Percentiles rank a stretch among this genome's conserved stretches.
Evolutionary conservation across 2,888 invertebrate genomes (phyloP).

Genomic region (Troides oblongomaculatus): DNA sequence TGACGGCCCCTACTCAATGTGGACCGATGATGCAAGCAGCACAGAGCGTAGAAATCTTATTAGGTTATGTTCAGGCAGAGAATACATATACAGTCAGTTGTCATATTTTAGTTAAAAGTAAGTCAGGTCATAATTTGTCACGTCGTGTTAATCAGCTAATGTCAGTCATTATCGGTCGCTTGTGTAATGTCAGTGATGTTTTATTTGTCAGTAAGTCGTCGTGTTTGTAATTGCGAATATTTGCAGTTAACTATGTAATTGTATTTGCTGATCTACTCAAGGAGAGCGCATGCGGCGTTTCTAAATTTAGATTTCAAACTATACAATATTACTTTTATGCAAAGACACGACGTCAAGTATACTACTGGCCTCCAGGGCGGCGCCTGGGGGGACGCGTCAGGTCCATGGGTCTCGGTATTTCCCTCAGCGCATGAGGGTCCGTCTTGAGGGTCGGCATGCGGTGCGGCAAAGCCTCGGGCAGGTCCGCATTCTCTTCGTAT

Average conservation of each 20-base stretch:
- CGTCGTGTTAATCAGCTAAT: background rate
- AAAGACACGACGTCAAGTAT: background rate
- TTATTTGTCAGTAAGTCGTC: too few relatives aligned
- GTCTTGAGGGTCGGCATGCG: slow-evolving; percentile 60
- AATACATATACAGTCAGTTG: background rate
- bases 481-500: slow-evolving; percentile 66
- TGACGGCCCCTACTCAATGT: too few relatives aligned
- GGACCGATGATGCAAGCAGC: too few relatives aligned
- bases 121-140: background rate
- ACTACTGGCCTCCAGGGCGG: slow-evolving; percentile 46
- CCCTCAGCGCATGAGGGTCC: slow-evolving; percentile 67
- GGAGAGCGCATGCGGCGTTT: background rate
- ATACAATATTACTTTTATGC: background rate
- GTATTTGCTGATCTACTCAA: background rate
- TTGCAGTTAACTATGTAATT: background rate
- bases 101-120: background rate
- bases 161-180: too few relatives aligned
- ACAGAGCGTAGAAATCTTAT: too few relatives aligned
- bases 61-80: too few relatives aligned
- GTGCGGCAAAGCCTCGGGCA: slow-evolving; percentile 50
- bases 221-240: too few relatives aligned
- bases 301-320: background rate
- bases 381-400: slow-evolving; percentile 51
- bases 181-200: too few relatives aligned
- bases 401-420: slow-evolving; percentile 67